These are phyloP conservation scores for Corapipo altera DNA, from an alignment of 2,113 vertebrate genomes.

Conservation along the genomic window DNA sequence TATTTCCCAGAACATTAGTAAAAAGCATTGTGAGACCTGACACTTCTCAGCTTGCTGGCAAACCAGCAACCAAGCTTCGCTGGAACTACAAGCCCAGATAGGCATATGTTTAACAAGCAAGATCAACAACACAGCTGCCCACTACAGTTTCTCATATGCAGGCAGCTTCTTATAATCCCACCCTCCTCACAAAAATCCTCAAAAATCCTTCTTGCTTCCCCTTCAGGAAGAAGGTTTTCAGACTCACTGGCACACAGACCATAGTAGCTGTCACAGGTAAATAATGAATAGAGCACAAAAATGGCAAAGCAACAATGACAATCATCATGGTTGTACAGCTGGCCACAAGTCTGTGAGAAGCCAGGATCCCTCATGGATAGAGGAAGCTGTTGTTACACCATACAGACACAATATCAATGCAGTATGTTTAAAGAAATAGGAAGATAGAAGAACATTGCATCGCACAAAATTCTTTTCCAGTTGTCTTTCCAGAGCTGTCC, in stretches of 20 bases:
- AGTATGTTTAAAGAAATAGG: background rate
- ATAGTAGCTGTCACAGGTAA: background rate
- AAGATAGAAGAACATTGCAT: background rate
- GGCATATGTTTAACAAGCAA: background rate
- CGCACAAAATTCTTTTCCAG: background rate
- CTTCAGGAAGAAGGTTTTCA: background rate
- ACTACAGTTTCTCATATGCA: background rate
- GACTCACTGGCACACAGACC: background rate
- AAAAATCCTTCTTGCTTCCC: background rate
- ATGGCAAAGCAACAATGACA: background rate
- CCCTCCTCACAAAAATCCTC: background rate
- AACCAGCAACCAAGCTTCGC: background rate
- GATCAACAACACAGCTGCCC: background rate
- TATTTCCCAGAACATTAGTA: background rate
- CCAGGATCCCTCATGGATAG: background rate
- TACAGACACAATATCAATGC: accelerated
- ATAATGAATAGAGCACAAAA: background rate
- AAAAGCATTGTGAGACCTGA: background rate
- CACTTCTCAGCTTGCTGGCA: background rate
- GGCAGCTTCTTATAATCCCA: background rate
- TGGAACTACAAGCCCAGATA: background rate
- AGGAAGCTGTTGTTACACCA: background rate
- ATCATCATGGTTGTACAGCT: background rate
- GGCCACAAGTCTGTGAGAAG: background rate
- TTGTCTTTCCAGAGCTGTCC: background rate